A percentile compares a stretch with the other conserved stretches of the same genome.
Conservation (phyloP, 2,888 invertebrate species). For the Aleiodes testaceus region DNA sequence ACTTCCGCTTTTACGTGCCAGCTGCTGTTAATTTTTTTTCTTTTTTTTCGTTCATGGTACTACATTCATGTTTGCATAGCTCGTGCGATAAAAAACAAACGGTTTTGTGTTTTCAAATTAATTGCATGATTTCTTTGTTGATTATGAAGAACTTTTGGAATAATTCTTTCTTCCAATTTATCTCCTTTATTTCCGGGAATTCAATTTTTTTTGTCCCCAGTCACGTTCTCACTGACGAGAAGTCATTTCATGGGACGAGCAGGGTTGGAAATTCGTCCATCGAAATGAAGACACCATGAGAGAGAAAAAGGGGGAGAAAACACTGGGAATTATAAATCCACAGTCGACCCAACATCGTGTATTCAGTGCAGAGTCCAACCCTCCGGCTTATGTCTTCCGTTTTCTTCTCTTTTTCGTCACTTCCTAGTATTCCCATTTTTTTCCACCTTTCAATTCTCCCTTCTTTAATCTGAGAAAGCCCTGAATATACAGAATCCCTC, state of each 20-base stretch:
- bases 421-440: constrained; percentile 21
- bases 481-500: constrained; percentile 3
- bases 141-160: not conserved
- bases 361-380: constrained; percentile 32
- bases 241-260: not conserved
- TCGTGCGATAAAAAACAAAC: constrained; percentile 20
- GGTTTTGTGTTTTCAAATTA: not conserved
- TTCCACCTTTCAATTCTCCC: not conserved
- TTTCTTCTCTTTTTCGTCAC: not conserved
- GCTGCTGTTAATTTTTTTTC: constrained; percentile 51
- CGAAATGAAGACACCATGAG: not conserved
- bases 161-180: not conserved
- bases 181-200: not conserved
- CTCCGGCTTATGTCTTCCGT: constrained; percentile 23
- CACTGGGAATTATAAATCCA: constrained; percentile 21
- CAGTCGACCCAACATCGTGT: constrained; percentile 22
- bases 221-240: not conserved
- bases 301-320: not conserved
- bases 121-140: no score
- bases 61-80: constrained; percentile 29
- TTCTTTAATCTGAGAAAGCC: not conserved
- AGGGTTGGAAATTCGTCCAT: constrained; percentile 17
- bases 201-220: constrained; percentile 11
- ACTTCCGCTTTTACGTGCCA: constrained; percentile 60
- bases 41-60: constrained; percentile 44